Evolutionary conservation across 92 coral and sea anemone species (phyloP).

Genomic region (Heliopora coerulea): DNA sequence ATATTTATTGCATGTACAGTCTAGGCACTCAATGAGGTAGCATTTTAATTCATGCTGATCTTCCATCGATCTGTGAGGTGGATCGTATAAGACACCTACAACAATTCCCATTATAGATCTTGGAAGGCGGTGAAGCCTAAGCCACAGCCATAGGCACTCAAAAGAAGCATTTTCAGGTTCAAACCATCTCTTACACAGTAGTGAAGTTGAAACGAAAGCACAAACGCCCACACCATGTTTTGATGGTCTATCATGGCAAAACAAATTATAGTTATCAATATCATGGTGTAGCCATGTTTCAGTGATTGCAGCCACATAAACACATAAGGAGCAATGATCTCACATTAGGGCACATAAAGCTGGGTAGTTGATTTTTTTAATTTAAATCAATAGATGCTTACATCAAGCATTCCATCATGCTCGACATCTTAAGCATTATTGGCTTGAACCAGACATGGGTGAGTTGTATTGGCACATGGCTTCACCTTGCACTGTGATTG

Average conservation of each 20-base stretch:
- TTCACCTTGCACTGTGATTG: too few relatives aligned
- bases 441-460: too few relatives aligned
- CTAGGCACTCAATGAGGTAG: slow-evolving; percentile 6
- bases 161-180: slow-evolving; percentile 25
- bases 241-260: background rate
- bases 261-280: slow-evolving; percentile 1
- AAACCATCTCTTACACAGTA: slow-evolving; percentile 1
- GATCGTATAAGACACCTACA: slow-evolving; percentile 30
- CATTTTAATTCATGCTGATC: slow-evolving; percentile 24
- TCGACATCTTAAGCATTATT: too few relatives aligned
- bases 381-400: too few relatives aligned
- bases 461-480: too few relatives aligned
- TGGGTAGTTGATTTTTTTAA: too few relatives aligned
- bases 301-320: background rate
- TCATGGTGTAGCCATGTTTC: slow-evolving; percentile 11
- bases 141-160: slow-evolving; percentile 46
- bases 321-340: too few relatives aligned
- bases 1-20: slow-evolving; percentile 8
- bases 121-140: slow-evolving; percentile 37
- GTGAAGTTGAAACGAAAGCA: background rate
- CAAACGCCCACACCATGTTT: background rate
- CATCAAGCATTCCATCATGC: too few relatives aligned
- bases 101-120: slow-evolving; percentile 27
- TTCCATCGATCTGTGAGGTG: slow-evolving; percentile 20
- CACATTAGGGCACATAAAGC: too few relatives aligned